A percentile compares a stretch with the other conserved stretches of the same genome.
Conservation (phyloP, 2,113 vertebrate species). For the Numenius arquata region DNA sequence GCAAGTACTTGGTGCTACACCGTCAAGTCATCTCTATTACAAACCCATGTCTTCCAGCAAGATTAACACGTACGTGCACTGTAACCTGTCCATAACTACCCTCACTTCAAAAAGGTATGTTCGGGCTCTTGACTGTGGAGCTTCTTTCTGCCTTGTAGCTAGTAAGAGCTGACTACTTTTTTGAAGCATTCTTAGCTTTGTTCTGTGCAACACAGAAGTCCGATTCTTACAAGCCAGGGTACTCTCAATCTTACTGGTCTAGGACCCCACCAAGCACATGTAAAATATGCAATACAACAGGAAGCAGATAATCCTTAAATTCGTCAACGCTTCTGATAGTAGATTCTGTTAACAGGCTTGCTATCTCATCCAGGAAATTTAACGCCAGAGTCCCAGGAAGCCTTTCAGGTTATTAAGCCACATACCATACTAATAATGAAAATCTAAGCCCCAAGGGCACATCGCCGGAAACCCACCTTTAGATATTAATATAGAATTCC, state of each 20-base stretch:
- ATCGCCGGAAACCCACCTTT: background rate
- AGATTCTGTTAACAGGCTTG: background rate
- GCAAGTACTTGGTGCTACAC: background rate
- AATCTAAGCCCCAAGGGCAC: background rate
- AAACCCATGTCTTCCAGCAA: background rate
- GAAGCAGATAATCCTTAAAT: background rate
- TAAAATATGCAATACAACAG: background rate
- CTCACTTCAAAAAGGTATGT: background rate
- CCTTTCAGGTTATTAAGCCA: background rate
- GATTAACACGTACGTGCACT: background rate
- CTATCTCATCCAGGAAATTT: background rate
- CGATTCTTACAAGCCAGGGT: background rate
- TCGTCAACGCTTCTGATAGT: fast-evolving
- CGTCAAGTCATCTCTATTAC: background rate
- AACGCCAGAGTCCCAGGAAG: background rate
- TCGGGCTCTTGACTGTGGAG: background rate
- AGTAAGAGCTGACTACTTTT: background rate
- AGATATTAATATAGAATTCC: background rate
- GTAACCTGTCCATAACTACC: background rate
- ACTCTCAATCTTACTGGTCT: background rate
- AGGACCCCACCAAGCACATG: background rate
- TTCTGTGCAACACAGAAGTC: background rate
- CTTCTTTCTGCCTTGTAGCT: background rate
- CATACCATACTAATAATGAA: background rate
- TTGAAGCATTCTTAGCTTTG: background rate